Base-by-base conservation (phyloP, 2,888 invertebrate species). In the Ashinkailepas kermadecensis region DNA sequence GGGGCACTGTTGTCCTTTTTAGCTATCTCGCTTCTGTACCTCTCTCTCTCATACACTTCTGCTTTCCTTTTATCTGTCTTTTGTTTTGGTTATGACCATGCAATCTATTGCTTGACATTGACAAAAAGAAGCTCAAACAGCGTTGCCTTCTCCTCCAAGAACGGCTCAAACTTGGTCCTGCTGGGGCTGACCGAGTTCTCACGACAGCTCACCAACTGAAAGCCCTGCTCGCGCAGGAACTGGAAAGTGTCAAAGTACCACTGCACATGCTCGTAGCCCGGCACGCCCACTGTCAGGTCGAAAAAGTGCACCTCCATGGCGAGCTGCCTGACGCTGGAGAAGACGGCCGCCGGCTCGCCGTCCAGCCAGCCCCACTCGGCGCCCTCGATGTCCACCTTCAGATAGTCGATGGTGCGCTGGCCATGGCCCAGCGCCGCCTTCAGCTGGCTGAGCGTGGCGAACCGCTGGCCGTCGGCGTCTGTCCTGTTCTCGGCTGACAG, bases 291-390 rank as follows among this genome's bases (percentile, higher is more conserved):
- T 0, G 15, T 3, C n/a, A 23, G n/a, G 10, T 65, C 65, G 8
- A 10, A 8, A 8, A 65, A 23, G 65, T 65, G 65, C n/a, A 65
- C 23, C 10, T 65, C 65, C 65, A 65, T 65, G n/a, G 10, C 65
- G 2, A 65, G n/a, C 65, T 65, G 65, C n/a, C 4, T 9, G 10
- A 65, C 65, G n/a, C 9, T 0, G 10, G 7, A 89, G 84, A 88
- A 88, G 0, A 86, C 86, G 11, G 89, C 89, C 9, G 87, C 86
- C 84, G 87, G 86, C 83, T 89, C 89, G 8, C 65, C 65, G 65
- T 65, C 65, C 65, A 65, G 23, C 65, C 65, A 65, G n/a, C 7
- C 1, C 65, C 65, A 65, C 57, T 82, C 82, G 15, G 18, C 21
- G 13, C 78, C 74, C 64, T 82, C 82, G 39, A 82, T 58, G 64